phyloP scores from a whole-genome alignment of 1,140 invertebrate species.

The Drosophila lacteicornis region DNA sequence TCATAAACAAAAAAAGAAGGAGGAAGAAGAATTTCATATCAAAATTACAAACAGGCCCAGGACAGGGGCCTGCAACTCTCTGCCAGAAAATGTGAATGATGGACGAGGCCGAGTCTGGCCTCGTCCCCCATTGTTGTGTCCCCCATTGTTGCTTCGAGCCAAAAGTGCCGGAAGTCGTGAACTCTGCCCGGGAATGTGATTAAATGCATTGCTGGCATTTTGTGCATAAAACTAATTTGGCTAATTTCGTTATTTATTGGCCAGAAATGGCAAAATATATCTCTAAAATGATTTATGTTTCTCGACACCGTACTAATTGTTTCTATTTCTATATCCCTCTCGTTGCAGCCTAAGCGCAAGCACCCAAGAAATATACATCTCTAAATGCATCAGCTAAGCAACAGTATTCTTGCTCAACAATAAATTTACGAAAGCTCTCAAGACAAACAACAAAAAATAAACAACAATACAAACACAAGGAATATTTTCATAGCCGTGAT shows the following conservation, averaged over 20 bases:
- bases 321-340: slow-evolving; percentile 24
- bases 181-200: slow-evolving; percentile 64
- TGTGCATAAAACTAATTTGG: slow-evolving; percentile 62
- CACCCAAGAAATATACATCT: slow-evolving; percentile 48
- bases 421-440: slow-evolving; percentile 51
- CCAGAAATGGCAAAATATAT: slow-evolving; percentile 18
- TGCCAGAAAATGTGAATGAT: slow-evolving; percentile 54
- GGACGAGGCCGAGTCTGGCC: slow-evolving; percentile 55
- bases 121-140: background rate
- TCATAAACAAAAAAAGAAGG: slow-evolving; percentile 7
- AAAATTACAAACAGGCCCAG: slow-evolving; percentile 72
- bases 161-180: slow-evolving; percentile 70
- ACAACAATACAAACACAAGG: slow-evolving; percentile 15
- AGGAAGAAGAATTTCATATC: slow-evolving; percentile 62
- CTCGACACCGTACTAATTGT: slow-evolving; percentile 20
- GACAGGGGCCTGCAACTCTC: slow-evolving; percentile 45
- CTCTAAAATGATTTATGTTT: slow-evolving; percentile 29
- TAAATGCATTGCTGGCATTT: slow-evolving; percentile 70
- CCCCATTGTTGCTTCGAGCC: slow-evolving; percentile 20
- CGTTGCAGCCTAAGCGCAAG: slow-evolving; percentile 47
- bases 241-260: slow-evolving; percentile 69
- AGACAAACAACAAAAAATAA: slow-evolving; percentile 22
- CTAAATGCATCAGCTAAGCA: slow-evolving; percentile 60
- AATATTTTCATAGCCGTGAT: slow-evolving; percentile 64
- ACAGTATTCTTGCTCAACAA: slow-evolving; percentile 82